Conservation (phyloP, 2,888 invertebrate genomes). For the Malthinus flaveolus region DNA sequence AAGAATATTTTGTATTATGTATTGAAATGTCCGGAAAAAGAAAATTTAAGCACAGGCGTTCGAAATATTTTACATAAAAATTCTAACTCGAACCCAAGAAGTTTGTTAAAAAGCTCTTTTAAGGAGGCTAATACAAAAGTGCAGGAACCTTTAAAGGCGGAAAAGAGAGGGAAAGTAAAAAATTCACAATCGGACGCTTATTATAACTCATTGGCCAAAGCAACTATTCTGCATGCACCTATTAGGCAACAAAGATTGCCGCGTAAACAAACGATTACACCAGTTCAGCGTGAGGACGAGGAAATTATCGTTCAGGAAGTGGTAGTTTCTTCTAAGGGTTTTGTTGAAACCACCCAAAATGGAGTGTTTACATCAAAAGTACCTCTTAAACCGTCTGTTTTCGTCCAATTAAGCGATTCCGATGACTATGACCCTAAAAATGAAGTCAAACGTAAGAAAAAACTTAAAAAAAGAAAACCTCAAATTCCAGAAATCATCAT, state of each 20-base stretch:
- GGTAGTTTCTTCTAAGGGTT: conserved; percentile 48
- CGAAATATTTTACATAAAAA: conserved; percentile 22
- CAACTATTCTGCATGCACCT: conserved; percentile 50
- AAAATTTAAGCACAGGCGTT: conserved; percentile 43
- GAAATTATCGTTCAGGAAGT: conserved; percentile 53
- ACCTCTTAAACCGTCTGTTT: conserved; percentile 38
- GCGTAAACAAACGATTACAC: conserved; percentile 53
- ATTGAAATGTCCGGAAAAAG: conserved; percentile 47
- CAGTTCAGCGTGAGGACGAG: conserved; percentile 48
- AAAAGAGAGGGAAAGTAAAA: conserved; percentile 32
- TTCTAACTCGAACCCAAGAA: conserved; percentile 45
- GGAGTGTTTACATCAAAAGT: conserved; percentile 34
- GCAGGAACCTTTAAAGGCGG: conserved; percentile 11
- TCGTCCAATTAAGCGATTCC: conserved; percentile 48
- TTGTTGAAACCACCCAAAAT: conserved; percentile 42
- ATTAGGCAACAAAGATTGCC: conserved; percentile 49
- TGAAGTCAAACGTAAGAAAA: conserved; percentile 28
- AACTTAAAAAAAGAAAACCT: conserved; percentile 25
- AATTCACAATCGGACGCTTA: conserved; percentile 43
- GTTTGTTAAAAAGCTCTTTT: conserved; percentile 46
- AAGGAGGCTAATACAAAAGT: no score
- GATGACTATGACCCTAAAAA: conserved; percentile 43
- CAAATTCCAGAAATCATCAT: conserved; percentile 35
- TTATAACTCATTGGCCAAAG: conserved; percentile 48
- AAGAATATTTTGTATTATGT: conserved; percentile 39